These are phyloP conservation scores for Drosophila siamana DNA, from an alignment of 2,888 invertebrate genomes.

Conservation along the genomic window DNA sequence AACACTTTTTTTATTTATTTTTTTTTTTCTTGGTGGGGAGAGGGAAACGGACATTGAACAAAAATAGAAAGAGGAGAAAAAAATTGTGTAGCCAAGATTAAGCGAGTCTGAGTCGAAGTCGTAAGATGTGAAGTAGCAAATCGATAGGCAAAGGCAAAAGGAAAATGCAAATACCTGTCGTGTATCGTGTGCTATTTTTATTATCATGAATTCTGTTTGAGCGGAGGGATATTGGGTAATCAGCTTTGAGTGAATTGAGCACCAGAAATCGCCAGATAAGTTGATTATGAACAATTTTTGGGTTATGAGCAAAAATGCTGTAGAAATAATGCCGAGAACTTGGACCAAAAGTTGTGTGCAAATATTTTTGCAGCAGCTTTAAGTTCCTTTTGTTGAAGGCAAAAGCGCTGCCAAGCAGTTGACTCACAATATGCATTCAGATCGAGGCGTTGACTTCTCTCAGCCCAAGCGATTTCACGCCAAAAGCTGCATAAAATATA, in stretches of 20 bases:
- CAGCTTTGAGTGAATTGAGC: conserved; percentile 51
- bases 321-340: background rate
- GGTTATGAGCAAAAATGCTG: conserved; percentile 18
- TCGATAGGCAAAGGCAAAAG: conserved; percentile 28
- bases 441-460: conserved; percentile 27
- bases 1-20: background rate
- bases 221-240: conserved; percentile 42
- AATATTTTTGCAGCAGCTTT: conserved; percentile 30
- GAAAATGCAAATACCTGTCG: conserved; percentile 13
- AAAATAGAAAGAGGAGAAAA: background rate
- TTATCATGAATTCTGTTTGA: background rate
- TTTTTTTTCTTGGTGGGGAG: too few relatives aligned
- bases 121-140: conserved; percentile 30
- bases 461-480: conserved; percentile 13
- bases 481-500: conserved; percentile 44
- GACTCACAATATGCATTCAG: conserved; percentile 18
- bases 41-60: background rate
- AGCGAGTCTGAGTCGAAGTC: conserved; percentile 10
- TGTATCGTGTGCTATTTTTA: conserved; percentile 17
- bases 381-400: conserved; percentile 18
- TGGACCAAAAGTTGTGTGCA: conserved; percentile 34
- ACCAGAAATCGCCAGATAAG: conserved; percentile 41
- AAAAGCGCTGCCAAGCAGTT: conserved; percentile 1
- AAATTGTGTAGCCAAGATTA: conserved; percentile 10
- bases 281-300: conserved; percentile 37